A percentile compares a stretch with the other conserved stretches of the same genome.
Evolutionary conservation across 2,797 vertebrate genomes (phyloP).

Genomic region (Myotis daubentonii): DNA sequence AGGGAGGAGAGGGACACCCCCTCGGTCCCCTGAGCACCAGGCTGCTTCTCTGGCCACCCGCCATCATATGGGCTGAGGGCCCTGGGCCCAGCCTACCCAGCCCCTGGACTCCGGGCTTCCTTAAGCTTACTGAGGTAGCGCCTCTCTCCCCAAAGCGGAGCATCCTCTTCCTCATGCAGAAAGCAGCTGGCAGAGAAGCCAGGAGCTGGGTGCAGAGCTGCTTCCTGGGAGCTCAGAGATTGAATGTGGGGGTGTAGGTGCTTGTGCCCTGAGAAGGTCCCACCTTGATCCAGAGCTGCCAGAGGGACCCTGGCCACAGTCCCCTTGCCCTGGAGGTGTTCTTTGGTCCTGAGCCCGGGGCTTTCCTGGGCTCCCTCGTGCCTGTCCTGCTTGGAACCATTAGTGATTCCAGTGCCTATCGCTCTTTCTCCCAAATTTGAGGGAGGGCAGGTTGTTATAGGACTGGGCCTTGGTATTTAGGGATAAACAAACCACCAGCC

Average conservation of each 20-base stretch:
- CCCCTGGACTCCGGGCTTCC: neutral
- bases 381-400: neutral
- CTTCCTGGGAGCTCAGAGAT: neutral
- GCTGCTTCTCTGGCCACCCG: neutral
- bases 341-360: rapidly evolving
- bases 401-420: rapidly evolving
- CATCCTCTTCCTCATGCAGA: neutral
- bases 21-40: neutral
- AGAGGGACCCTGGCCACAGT: neutral
- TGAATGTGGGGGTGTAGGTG: rapidly evolving
- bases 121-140: neutral
- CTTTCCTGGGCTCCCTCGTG: neutral
- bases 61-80: rapidly evolving
- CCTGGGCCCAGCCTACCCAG: neutral
- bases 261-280: neutral
- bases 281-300: neutral
- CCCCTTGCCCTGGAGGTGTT: neutral
- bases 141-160: neutral
- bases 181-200: neutral
- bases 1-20: neutral
- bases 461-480: neutral
- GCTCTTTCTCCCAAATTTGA: neutral
- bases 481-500: neutral
- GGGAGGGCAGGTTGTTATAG: neutral
- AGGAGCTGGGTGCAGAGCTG: neutral